Base-by-base conservation (phyloP, 35 echinoderm and acorn worm species). In the Strongylocentrotus purpuratus region DNA sequence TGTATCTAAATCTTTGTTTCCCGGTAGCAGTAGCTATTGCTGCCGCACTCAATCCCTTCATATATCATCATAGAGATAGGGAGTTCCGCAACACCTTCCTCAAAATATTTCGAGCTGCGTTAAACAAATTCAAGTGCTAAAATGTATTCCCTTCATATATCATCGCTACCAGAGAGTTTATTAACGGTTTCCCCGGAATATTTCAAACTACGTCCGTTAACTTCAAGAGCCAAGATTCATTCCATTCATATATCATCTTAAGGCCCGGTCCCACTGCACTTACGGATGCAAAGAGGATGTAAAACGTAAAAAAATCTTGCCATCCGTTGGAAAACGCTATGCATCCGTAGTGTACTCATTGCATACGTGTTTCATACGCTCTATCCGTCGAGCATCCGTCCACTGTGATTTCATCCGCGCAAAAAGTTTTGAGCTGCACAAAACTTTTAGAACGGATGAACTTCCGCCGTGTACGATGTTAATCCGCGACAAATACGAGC, bases 311-410 rank as follows among this genome's bases (percentile, higher is more conserved):
- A n/a, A n/a, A n/a, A n/a, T n/a, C n/a, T n/a, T n/a, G n/a, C n/a
- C 48, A 50, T 50, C 48, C 48, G 48, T 50, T 50, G 86, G 86
- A 88, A 88, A 88, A 88, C 31, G 86, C 86, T 88, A 88, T 46
- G 86, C 31, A 88, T 88, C 86, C 86, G 32, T 46, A 8, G 86
- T 88, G 45, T 88, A 88, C 86, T 88, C 86, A 88, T 88, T 46
- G 86, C 86, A 88, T 88, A 88, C 86, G 86, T 88, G 86, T 88
- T 88, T 15, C 86, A 88, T 88, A 88, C 86, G 86, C 31, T 88
- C 86, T 88, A 33, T 88, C 86, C 86, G 32, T 88, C 86, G 86
- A 88, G 31, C 86, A 88, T 88, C 86, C 86, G 86, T 88, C 86
- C 31, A 88, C 45, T 33, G 31, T 88, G 86, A 88, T 88, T 88